Evolutionary conservation across 2,113 vertebrate species (phyloP), one percentile per base, ranked within the genome.

Genomic region (Leptocoma aspasia): DNA sequence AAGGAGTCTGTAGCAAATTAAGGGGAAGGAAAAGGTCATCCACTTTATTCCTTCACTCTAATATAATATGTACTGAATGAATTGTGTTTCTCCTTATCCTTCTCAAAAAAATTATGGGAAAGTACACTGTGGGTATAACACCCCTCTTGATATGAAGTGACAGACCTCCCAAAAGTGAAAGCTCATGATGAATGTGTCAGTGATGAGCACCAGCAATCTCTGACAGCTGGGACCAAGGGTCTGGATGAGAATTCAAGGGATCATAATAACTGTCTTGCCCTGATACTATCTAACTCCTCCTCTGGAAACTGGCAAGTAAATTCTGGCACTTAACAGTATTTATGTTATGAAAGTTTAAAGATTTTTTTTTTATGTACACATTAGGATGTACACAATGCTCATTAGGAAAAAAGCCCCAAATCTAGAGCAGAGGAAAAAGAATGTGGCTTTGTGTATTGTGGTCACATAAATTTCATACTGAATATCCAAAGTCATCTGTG

Each of bases 231-330:
- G 60, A 83, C 30, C 66, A 68, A 71, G 92, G 75, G 41, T 81
- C 65, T 89, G 61, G 78, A 65, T 75, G 56, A 71, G 27, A 78
- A 82, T 82, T 84, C 56, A 90, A 57, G 85, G 30, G 73, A 77
- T 79, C 60, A 24, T 81, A 77, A 72, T 33, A 84, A 47, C 50
- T 85, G 68, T 92, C 75, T 71, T 57, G n/a, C 78, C n/a, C 66
- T 63, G 79, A 59, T 83, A 78, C 72, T 95, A 75, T 96, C 87
- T 96, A 92, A 92, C 45, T 97, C 83, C 54, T 86, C 6, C 70
- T 73, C 35, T 93, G 64, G 69, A 96, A 97, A 91, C n/a, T 95
- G 92, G 83, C 60, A 94, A 87, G 83, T 19, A 96, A 90, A 82
- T 82, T 26, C 73, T 93, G 37, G 77, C 89, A 95, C 84, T 91